Percentiles rank a stretch among this genome's conserved stretches.
Evolutionary conservation across 2,797 vertebrate species (phyloP).

Genomic region (Lepilemur septentrionalis): DNA sequence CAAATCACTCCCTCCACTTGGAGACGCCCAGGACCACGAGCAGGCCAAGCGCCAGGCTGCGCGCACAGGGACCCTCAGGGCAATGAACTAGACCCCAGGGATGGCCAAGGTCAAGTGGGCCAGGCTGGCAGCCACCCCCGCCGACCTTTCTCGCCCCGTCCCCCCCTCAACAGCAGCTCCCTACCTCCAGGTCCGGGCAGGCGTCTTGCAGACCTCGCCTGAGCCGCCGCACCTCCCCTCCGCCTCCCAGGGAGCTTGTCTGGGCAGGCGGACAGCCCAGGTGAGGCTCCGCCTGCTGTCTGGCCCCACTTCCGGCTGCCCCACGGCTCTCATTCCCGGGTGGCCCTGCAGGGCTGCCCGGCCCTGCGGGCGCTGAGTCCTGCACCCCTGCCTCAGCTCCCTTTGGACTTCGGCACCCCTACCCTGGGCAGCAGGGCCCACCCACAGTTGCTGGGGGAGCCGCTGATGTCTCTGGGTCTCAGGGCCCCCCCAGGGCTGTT

Average conservation of each 20-base stretch:
- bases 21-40: neutral
- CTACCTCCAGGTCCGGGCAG: slow-evolving; percentile 43
- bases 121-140: neutral
- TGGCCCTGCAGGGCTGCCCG: neutral
- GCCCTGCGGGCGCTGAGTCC: neutral
- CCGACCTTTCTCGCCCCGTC: neutral
- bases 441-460: neutral
- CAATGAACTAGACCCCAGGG: neutral
- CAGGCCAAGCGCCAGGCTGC: neutral
- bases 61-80: neutral
- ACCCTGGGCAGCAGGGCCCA: neutral
- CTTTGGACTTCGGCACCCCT: neutral
- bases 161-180: neutral
- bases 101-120: neutral
- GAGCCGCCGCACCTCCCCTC: neutral
- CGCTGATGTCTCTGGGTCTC: neutral
- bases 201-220: neutral
- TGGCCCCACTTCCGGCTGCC: slow-evolving; percentile 41
- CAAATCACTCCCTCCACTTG: no score
- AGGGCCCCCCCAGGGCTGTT: neutral
- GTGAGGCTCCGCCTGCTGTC: slow-evolving; percentile 62
- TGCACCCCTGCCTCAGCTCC: neutral
- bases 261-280: neutral
- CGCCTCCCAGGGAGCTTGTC: slow-evolving; percentile 24
- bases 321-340: neutral